Evolutionary conservation across 2,888 invertebrate genomes (phyloP), one percentile per base, ranked within the genome.

Genomic region (Drosophila quinaria): DNA sequence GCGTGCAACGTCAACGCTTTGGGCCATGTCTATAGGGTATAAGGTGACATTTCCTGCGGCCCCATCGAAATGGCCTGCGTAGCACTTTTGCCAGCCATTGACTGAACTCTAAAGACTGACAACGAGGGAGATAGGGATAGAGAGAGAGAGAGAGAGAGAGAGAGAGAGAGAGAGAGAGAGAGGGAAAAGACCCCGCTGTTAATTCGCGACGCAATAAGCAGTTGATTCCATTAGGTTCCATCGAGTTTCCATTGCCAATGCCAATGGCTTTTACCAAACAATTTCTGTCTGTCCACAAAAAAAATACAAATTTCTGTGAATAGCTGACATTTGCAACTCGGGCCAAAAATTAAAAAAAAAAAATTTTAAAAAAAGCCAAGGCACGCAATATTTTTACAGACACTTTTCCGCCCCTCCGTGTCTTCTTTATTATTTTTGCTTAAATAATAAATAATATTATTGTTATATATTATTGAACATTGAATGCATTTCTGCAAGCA

Each of bases 11-110:
- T 85, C 83, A 85, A 81, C 82, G 44, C 1, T 60, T 50, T 29
- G 44, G 61, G 55, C 47, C 69, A 37, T 42, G 50, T 44, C 58
- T 64, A 64, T 54, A 58, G 63, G 64, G 88, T 85, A 64, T 83
- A 88, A 71, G 86, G 86, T 83, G 80, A 78, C 83, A 86, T 83
- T 83, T 83, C 83, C 83, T 83, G 88, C 80, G 58, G 55, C 52
- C 44, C 35, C 44, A 56, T 25, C 55, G 49, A 83, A 78, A 70
- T 64, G 81, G 72, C 78, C 81, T 81, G 75, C 78, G 62, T 65
- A 88, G 86, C 88, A 82, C 60, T 85, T 87, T 85, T 64, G 54
- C 72, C 71, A 51, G 61, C 52, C 72, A 63, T 61, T 61, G 68
- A 73, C 68, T 60, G 68, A 44, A 8, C 44, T 35, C 39, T 10